These are phyloP conservation scores for Anas flavirostris DNA, from an alignment of 2,797 vertebrate genomes.

Conservation along the genomic window DNA sequence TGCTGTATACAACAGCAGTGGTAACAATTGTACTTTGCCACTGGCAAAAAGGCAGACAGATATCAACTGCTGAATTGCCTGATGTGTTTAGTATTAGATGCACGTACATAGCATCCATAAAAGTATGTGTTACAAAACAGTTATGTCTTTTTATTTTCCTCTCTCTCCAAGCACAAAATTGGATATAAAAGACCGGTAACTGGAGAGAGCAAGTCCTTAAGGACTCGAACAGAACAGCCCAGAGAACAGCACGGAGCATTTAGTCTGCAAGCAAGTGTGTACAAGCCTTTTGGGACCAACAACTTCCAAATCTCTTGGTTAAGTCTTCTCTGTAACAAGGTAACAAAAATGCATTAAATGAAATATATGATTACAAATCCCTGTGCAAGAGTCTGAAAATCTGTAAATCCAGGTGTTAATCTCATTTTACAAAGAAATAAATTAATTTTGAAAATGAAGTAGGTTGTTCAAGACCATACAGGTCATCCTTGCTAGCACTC, in stretches of 20 bases:
- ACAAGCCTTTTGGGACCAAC: not conserved
- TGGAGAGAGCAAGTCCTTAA: not conserved
- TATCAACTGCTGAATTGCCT: not conserved
- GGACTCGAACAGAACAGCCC: not conserved
- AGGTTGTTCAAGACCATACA: not conserved
- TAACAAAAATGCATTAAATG: not conserved
- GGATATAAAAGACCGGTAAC: not conserved
- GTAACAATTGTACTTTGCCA: not conserved
- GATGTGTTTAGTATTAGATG: not conserved
- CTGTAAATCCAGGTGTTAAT: not conserved
- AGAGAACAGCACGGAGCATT: not conserved
- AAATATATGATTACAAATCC: not conserved
- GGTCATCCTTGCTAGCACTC: not conserved
- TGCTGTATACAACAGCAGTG: not conserved
- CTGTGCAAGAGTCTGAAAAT: not conserved
- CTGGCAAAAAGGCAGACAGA: not conserved
- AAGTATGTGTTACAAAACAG: no score
- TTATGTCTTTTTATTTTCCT: not conserved
- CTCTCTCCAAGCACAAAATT: accelerated
- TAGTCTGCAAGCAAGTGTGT: not conserved
- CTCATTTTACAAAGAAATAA: not conserved
- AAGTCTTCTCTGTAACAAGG: not conserved
- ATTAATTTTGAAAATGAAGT: not conserved
- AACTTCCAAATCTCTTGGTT: not conserved
- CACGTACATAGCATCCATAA: accelerated